Evolutionary conservation across 2,113 vertebrate genomes (phyloP), one percentile per base, ranked within the genome.

Genomic region (Zapus hudsonius): DNA sequence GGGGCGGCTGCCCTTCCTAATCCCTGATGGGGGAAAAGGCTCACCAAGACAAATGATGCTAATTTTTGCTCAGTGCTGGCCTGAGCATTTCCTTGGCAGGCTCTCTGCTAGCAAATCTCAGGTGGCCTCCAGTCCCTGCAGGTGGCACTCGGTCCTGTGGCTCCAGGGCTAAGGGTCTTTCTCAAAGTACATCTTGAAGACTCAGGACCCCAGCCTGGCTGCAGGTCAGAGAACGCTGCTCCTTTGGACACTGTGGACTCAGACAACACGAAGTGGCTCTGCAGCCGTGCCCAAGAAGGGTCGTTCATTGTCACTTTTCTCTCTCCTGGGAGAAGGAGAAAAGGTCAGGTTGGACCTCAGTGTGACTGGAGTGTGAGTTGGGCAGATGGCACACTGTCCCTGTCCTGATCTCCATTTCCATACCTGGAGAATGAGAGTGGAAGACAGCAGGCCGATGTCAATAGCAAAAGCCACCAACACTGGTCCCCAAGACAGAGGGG

Each of bases 1-100:
- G 97, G 96, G 95, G 93, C 96, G 83, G 96, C 97, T 97, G 96
- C 96, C 96, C 95, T 95, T 92, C 80, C 94, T 98, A 98, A 98
- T 98, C 97, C 97, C 97, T 93, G 91, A 96, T 96, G 98, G 93
- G 89, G 95, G 92, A 95, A 94, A 38, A 57, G 63, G 64, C 0
- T 1, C 11, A 52, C 85, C 66, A 40, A 98, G 96, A 97, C 92
- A 96, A 97, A 97, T 66, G 89, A 79, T 13, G 11, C 55, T 95
- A 93, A 97, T 4, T 95, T 93, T 85, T 95, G 94, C 86, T 92
- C 70, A 92, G 94, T 91, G 92, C 86, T 91, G 78, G 85, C 91
- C 96, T 90, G 96, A 96, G 97, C 63, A 89, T 93, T 52, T 91
- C 17, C 72, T n/a, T 76, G 44, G 19, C 78, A 95, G 85, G 90